Percentiles rank a stretch among this genome's conserved stretches.
phyloP scores from a whole-genome alignment of 2,888 invertebrate genomes.

The Drosophila recens region DNA sequence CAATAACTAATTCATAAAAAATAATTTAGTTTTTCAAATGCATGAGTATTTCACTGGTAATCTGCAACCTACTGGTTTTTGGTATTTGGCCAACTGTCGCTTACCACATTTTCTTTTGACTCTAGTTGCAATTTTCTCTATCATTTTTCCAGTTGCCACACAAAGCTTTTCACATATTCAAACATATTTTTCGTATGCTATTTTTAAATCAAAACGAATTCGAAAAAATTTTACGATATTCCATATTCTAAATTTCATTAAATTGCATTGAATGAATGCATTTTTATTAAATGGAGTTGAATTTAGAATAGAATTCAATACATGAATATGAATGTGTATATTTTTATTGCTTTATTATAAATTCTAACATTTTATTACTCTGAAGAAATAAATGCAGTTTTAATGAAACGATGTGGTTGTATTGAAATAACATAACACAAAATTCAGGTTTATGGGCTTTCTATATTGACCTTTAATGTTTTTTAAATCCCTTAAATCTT shows the following conservation, averaged over 20 bases:
- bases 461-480: not conserved
- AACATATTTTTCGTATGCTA: slow-evolving; percentile 9
- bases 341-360: not conserved
- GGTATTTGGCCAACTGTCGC: slow-evolving; percentile 14
- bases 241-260: slow-evolving; percentile 11
- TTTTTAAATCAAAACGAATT: slow-evolving; percentile 1
- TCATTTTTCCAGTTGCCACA: not conserved
- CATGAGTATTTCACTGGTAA: slow-evolving; percentile 3
- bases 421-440: too few species aligned
- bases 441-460: not conserved
- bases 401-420: not conserved
- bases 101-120: slow-evolving; percentile 18
- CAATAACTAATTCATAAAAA: slow-evolving; percentile 23
- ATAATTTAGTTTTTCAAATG: slow-evolving; percentile 10
- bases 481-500: not conserved
- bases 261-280: slow-evolving; percentile 17
- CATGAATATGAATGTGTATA: not conserved
- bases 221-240: slow-evolving; percentile 1
- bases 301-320: slow-evolving; percentile 15
- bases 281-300: slow-evolving; percentile 4
- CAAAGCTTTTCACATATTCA: slow-evolving; percentile 16
- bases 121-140: not conserved
- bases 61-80: slow-evolving; percentile 3
- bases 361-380: not conserved
- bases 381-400: not conserved